Base-by-base conservation (phyloP, 2,888 invertebrate genomes). In the Parnassius apollo region DNA sequence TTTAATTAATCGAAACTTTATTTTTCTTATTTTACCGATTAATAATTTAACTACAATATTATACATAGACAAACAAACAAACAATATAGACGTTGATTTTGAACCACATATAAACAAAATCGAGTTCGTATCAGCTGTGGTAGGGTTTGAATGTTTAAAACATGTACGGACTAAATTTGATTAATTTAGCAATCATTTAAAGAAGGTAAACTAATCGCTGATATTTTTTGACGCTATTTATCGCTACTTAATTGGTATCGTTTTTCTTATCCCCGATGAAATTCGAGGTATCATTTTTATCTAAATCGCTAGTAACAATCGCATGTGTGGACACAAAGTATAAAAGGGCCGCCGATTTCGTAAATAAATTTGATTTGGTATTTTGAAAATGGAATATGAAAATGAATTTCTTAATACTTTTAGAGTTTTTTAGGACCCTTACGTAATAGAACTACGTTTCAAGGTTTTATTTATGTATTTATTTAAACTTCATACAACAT, bases 221-320 rank as follows among this genome's bases (percentile, higher is more conserved):
- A 35, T 35, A 7, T 35, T 1, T 35, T 35, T 35, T 7, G 35
- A 35, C 18, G 18, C 18, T 53, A 18, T 46, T 53, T 45, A 35
- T 48, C 57, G 53, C 18, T 52, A 13, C 8, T 44, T 44, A 58
- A 58, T 54, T 80, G 81, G 81, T 82, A 73, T 83, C 79, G 73
- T 71, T 81, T 85, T 82, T 82, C 80, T 75, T 77, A 80, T 78
- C 76, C 80, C 80, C 73, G 72, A 75, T 73, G 75, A 75, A 80
- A 81, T 75, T 77, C 71, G 77, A 81, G 77, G 77, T 81, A 81
- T 80, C 76, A 62, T 71, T 79, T 75, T 74, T 82, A 81, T 80
- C 78, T 77, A 65, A 78, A 79, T 79, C 78, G 73, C 69, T 65
- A 66, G 70, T 75, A 76, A 83, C 77, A 80, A 68, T 7, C 1